A percentile compares a stretch with the other conserved stretches of the same genome.
Evolutionary conservation across 23 tunicate species (phyloP).

Genomic region (Ascidia mentula): DNA sequence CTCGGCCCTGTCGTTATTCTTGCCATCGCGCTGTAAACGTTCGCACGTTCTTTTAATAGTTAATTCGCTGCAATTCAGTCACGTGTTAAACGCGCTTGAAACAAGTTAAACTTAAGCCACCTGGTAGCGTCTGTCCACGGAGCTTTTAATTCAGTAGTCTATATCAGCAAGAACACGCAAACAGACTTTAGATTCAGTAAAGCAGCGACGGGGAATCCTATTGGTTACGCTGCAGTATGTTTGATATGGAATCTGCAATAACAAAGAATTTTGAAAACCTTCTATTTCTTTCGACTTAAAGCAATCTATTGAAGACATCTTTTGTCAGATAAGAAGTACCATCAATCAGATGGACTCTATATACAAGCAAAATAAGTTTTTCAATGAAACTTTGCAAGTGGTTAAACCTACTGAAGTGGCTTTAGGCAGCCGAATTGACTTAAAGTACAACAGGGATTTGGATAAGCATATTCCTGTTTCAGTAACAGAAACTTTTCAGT

Average conservation of each 20-base stretch:
- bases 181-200: too few species aligned
- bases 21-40: too few species aligned
- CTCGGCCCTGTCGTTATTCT: too few species aligned
- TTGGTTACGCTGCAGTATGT: not conserved
- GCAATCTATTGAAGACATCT: not conserved
- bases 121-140: too few species aligned
- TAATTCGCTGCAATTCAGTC: too few species aligned
- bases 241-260: constrained; percentile 9
- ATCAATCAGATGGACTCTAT: constrained; percentile 17
- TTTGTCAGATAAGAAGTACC: not conserved
- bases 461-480: constrained; percentile 15
- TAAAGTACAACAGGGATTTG: not conserved
- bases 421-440: constrained; percentile 24
- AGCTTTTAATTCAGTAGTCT: too few species aligned
- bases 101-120: too few species aligned
- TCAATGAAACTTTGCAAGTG: constrained; percentile 1
- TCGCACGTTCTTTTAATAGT: too few species aligned
- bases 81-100: too few species aligned
- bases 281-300: constrained; percentile 1
- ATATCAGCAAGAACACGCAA: too few species aligned
- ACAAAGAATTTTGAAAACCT: not conserved
- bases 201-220: not conserved
- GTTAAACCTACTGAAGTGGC: constrained; percentile 11
- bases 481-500: constrained; percentile 20
- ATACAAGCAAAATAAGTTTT: constrained; percentile 35